Conservation (phyloP, 2,113 vertebrate species). For the Ursus arctos region DNA sequence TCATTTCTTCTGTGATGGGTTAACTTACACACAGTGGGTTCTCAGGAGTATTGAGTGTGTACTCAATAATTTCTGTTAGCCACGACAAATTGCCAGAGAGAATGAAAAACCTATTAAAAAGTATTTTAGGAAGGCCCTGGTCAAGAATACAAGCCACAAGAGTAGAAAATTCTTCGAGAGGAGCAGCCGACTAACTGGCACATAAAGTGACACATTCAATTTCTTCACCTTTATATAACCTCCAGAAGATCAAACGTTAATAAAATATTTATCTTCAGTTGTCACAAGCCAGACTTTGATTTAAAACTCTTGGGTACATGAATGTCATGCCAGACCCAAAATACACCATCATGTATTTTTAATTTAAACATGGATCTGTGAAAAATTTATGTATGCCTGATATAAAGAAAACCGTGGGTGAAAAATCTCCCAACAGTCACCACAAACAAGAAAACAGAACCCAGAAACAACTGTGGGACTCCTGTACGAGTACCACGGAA, state of each 20-base stretch:
- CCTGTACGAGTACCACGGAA: neutral
- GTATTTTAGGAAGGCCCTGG: neutral
- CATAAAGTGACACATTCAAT: constrained; percentile 58
- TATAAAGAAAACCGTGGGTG: neutral
- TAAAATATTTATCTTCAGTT: constrained; percentile 78
- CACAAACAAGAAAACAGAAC: constrained; percentile 60
- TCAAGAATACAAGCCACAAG: constrained; percentile 8
- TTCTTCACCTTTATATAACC: constrained; percentile 67
- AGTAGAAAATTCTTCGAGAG: constrained; percentile 43
- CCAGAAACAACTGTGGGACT: constrained; percentile 48
- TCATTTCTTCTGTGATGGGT: neutral
- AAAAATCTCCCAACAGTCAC: neutral
- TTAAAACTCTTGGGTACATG: constrained; percentile 65
- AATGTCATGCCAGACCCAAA: constrained; percentile 74
- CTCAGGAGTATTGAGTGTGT: neutral
- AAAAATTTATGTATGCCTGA: constrained; percentile 70
- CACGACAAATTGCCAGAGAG: neutral
- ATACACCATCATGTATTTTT: constrained; percentile 74
- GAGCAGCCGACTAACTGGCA: constrained; percentile 20
- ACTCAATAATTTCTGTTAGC: neutral
- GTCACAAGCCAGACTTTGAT: constrained; percentile 77
- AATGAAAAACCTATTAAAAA: neutral
- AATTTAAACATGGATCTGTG: constrained; percentile 65
- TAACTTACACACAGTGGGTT: neutral
- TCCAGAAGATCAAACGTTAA: constrained; percentile 68